Conservation (phyloP, 2,888 invertebrate genomes). For the Andrena bucephala region DNA sequence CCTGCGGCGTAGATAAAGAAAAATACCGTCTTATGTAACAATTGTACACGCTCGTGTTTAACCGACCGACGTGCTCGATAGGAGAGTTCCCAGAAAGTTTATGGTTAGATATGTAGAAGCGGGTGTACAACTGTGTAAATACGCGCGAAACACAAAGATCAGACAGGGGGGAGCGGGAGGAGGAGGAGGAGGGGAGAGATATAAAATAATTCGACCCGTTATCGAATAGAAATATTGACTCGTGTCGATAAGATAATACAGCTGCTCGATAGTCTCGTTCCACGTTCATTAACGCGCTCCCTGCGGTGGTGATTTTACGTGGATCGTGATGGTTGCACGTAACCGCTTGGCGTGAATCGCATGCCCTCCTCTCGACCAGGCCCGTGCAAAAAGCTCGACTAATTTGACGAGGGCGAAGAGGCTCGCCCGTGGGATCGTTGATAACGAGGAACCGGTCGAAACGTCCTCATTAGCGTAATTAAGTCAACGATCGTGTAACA, state of each 20-base stretch:
- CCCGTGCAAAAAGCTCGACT: no score
- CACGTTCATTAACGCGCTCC: conserved; percentile 17
- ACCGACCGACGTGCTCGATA: conserved; percentile 12
- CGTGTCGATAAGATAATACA: conserved; percentile 45
- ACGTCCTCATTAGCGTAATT: conserved; percentile 65
- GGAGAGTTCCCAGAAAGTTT: conserved; percentile 44
- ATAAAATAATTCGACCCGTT: conserved; percentile 27
- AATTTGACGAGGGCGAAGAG: no score
- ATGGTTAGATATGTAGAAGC: conserved; percentile 16
- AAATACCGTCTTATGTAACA: conserved; percentile 36
- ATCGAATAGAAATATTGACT: conserved; percentile 41
- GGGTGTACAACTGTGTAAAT: conserved; percentile 38
- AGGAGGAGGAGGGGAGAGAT: neutral
- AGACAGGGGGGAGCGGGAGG: neutral
- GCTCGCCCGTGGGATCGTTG: conserved; percentile 10
- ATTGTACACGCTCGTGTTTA: conserved; percentile 39
- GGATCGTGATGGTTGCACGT: neutral
- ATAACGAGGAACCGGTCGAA: conserved; percentile 47
- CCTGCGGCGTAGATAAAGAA: conserved; percentile 25
- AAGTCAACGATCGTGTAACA: conserved; percentile 52
- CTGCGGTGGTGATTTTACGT: neutral
- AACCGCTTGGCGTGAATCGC: neutral
- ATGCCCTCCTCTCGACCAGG: no score
- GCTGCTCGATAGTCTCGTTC: neutral
- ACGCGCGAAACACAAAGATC: neutral